Evolutionary conservation across 35 echinoderm and acorn worm genomes (phyloP), one percentile per base, ranked within the genome.

Genomic region (Heliocidaris tuberculata): DNA sequence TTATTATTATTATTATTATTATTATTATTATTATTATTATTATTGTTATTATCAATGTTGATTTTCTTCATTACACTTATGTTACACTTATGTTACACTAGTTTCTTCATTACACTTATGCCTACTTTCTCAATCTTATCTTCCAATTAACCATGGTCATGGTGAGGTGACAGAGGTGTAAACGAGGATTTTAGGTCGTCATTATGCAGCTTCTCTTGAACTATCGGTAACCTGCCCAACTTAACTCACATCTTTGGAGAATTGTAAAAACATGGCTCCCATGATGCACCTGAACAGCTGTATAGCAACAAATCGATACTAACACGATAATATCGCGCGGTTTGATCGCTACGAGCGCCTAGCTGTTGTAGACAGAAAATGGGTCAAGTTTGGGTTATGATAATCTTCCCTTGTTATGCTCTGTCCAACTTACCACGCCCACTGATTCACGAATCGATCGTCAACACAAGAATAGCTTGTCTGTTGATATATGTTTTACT

Each of bases 311-410:
- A 47, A 89, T 89, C 87, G 87, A 89, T 89, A 89, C 29, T 89
- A 89, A 89, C 87, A 27, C 32, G 87, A n/a, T 89, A 32, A 89
- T 89, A 89, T 89, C 87, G 87, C 31, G 87, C 87, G 27, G 87
- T 48, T 47, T 89, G 87, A 89, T n/a, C 19, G 87, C 47, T 89
- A 16, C 87, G 11, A 47, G 87, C 30, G 87, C 87, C 31, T 24
- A 32, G 47, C 31, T 47, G 31, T 42, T 89, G 31, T 89, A 4
- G 65, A 78, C n/a, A 78, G 65, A 78, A 78, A 27, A 78, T n/a
- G 21, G 65, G 17, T 78, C 65, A 78, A n/a, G 65, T 78, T 78
- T 78, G n/a, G 65, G 65, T 78, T 13, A 78, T 24, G 65, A n/a
- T n/a, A 19, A n/a, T 7, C 7, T n/a, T 78, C 21, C 4, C 19